phyloP scores from a whole-genome alignment of 2,888 invertebrate genomes.

The Ectemnius continuus region DNA sequence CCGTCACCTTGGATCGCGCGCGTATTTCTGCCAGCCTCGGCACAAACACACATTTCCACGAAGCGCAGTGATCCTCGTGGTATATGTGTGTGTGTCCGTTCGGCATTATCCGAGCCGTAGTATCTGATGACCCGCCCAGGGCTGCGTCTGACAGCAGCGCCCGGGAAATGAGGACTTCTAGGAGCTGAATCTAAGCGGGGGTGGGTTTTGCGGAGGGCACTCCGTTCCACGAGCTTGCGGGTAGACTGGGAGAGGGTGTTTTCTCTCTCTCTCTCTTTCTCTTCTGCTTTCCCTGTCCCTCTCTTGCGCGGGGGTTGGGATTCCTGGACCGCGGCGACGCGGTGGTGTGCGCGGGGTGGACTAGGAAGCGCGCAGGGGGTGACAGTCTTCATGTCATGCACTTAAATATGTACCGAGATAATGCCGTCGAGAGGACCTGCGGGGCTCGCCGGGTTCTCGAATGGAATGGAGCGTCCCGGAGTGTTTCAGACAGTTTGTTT shows the following conservation, averaged over 20 bases:
- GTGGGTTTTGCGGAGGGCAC: slow-evolving; percentile 58
- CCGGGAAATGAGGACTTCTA: slow-evolving; percentile 74
- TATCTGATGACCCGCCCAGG: slow-evolving; percentile 77
- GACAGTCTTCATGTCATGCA: slow-evolving; percentile 73
- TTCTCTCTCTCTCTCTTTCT: no score
- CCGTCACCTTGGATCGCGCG: slow-evolving; percentile 32
- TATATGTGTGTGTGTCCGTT: slow-evolving; percentile 61
- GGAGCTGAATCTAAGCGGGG: slow-evolving; percentile 59
- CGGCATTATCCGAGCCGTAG: slow-evolving; percentile 71
- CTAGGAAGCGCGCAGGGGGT: slow-evolving; percentile 49
- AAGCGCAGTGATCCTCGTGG: slow-evolving; percentile 14
- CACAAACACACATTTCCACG: slow-evolving; percentile 1
- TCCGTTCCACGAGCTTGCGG: slow-evolving; percentile 49
- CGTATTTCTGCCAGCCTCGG: background rate
- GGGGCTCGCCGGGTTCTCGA: slow-evolving; percentile 63
- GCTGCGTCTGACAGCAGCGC: slow-evolving; percentile 75
- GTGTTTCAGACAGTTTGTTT: slow-evolving; percentile 77
- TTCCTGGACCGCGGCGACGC: slow-evolving; percentile 34
- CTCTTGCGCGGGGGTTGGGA: slow-evolving; percentile 25
- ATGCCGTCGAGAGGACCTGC: slow-evolving; percentile 70
- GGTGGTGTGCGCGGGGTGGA: slow-evolving; percentile 40
- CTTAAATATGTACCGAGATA: slow-evolving; percentile 77
- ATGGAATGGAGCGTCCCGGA: slow-evolving; percentile 71
- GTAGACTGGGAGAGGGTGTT: slow-evolving; percentile 27
- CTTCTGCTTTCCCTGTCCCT: background rate